These are phyloP conservation scores for Lutjanus campechanus DNA, from an alignment of 2,797 vertebrate species.

Conservation along the genomic window DNA sequence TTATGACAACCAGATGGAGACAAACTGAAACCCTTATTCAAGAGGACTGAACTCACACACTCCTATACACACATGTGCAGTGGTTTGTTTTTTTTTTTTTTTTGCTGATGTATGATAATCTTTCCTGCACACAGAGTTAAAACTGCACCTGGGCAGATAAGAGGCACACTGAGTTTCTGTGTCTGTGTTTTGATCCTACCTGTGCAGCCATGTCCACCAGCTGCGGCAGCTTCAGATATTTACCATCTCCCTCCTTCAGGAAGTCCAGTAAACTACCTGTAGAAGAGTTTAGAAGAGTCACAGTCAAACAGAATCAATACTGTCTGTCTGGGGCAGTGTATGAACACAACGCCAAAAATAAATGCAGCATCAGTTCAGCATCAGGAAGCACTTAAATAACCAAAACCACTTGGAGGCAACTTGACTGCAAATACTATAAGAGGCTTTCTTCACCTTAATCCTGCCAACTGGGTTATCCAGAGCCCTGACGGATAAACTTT, in stretches of 20 bases:
- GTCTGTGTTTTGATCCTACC: constrained; percentile 81
- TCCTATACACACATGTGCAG: neutral
- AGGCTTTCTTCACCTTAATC: neutral
- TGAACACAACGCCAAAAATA: neutral
- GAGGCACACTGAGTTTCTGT: constrained; percentile 1
- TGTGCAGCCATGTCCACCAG: constrained; percentile 99
- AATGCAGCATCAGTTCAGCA: neutral
- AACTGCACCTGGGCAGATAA: constrained; percentile 34
- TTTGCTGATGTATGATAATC: constrained; percentile 9
- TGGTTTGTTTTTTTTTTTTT: constrained; percentile 28
- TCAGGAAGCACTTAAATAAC: too few relatives aligned
- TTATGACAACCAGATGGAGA: constrained; percentile 69
- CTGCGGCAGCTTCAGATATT: constrained; percentile 95
- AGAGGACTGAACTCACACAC: constrained; percentile 15
- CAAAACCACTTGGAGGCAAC: neutral
- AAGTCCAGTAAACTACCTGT: constrained; percentile 97
- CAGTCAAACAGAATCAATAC: constrained; percentile 15
- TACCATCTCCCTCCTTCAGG: constrained; percentile 97
- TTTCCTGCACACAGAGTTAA: constrained; percentile 1
- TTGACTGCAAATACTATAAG: neutral
- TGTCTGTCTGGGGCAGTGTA: neutral
- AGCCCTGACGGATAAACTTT: too few relatives aligned
- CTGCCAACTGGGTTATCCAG: too few relatives aligned
- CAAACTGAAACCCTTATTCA: constrained; percentile 48
- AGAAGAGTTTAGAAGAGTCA: constrained; percentile 1